Percentiles rank a stretch among this genome's conserved stretches.
Evolutionary conservation across 2,797 vertebrate genomes (phyloP).

Genomic region (Alectoris magna): DNA sequence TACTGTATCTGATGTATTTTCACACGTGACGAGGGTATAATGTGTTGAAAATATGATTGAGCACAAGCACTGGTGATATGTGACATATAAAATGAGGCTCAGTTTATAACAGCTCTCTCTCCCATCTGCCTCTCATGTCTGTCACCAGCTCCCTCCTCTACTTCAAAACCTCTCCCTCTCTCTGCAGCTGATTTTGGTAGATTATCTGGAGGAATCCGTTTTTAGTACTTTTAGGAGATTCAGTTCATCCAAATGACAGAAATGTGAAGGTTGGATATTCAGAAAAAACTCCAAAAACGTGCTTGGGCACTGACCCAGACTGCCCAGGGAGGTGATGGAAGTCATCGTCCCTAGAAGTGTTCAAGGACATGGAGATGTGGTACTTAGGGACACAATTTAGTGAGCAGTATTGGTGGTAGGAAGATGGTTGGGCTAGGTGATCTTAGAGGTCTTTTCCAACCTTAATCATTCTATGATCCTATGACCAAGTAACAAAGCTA

Average conservation of each 20-base stretch:
- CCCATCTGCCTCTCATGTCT: background rate
- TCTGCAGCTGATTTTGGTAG: background rate
- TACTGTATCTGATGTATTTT: background rate
- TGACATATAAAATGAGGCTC: background rate
- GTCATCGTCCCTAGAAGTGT: no score
- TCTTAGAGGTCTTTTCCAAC: no score
- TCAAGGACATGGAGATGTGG: no score
- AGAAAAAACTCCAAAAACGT: no score
- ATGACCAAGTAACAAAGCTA: background rate
- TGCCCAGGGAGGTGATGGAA: no score
- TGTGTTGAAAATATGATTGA: background rate
- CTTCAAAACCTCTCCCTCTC: background rate
- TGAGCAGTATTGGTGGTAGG: no score
- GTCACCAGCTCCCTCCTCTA: background rate
- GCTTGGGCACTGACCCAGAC: no score
- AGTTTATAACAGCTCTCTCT: background rate
- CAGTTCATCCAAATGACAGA: background rate
- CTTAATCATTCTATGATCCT: no score
- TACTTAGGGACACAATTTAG: no score
- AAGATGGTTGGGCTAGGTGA: no score
- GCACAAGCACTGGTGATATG: background rate
- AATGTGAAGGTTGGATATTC: background rate
- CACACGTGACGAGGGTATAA: background rate
- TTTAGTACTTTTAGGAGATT: background rate
- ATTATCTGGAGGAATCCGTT: background rate